phyloP scores from a whole-genome alignment of 2,888 invertebrate species.

The Microplitis deprimator region DNA sequence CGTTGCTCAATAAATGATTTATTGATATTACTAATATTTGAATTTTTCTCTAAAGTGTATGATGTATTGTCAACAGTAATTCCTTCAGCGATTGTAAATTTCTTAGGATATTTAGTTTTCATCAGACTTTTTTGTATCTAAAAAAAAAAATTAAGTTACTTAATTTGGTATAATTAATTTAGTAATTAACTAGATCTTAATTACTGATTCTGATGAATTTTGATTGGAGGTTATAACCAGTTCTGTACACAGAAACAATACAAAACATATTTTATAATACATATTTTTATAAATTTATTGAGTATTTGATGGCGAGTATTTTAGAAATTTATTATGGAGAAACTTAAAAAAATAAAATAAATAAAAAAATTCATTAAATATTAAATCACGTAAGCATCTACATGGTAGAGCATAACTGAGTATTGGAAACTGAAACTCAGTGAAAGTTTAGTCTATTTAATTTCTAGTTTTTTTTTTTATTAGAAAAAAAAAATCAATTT shows the following conservation, averaged over 20 bases:
- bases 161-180: too few species aligned
- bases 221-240: neutral
- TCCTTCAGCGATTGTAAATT: neutral
- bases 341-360: neutral
- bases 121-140: too few species aligned
- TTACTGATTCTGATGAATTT: neutral
- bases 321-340: neutral
- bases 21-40: neutral
- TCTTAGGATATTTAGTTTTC: neutral
- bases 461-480: neutral
- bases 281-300: neutral
- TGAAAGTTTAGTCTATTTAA: neutral
- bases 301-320: neutral
- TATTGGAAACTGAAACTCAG: neutral
- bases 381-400: neutral
- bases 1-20: neutral
- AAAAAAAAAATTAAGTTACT: too few species aligned
- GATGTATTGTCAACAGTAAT: neutral
- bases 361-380: neutral
- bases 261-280: neutral
- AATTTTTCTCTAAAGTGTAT: neutral
- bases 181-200: neutral
- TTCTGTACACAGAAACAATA: neutral
- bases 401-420: neutral
- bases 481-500: neutral